These are phyloP conservation scores for Jacana jacana DNA, from an alignment of 2,113 vertebrate species.

Conservation along the genomic window DNA sequence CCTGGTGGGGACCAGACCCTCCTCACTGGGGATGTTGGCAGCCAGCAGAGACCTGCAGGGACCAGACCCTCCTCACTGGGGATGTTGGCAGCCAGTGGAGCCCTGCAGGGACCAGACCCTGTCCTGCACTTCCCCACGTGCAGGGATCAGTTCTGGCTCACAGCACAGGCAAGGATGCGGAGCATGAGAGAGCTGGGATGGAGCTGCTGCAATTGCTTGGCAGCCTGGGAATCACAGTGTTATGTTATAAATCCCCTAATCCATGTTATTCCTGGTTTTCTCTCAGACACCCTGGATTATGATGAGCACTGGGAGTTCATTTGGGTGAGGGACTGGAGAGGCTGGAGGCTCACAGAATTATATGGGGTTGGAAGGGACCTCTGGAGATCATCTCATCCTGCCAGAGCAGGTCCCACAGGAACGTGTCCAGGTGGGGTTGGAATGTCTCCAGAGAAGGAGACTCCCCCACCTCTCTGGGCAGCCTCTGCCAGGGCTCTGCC, in stretches of 20 bases:
- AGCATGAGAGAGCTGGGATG: neutral
- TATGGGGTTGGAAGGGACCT: no score
- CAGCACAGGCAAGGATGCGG: rapidly evolving
- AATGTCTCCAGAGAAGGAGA: no score
- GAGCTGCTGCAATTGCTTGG: neutral
- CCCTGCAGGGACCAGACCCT: neutral
- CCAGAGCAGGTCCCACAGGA: no score
- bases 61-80: neutral
- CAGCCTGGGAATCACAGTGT: rapidly evolving
- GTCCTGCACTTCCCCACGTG: rapidly evolving
- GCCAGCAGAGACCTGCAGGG: no score
- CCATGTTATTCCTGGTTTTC: neutral
- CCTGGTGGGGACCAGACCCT: neutral
- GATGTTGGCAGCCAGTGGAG: no score
- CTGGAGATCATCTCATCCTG: no score
- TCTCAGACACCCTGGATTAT: neutral
- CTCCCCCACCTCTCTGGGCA: no score
- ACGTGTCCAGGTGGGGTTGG: no score
- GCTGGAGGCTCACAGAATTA: neutral
- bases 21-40: no score
- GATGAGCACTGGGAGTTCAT: rapidly evolving
- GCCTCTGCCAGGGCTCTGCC: no score
- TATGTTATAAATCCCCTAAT: no score
- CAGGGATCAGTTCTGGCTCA: neutral
- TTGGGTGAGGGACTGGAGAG: neutral